These are phyloP conservation scores for Callocephalon fimbriatum DNA, from an alignment of 2,113 vertebrate species.

Conservation along the genomic window DNA sequence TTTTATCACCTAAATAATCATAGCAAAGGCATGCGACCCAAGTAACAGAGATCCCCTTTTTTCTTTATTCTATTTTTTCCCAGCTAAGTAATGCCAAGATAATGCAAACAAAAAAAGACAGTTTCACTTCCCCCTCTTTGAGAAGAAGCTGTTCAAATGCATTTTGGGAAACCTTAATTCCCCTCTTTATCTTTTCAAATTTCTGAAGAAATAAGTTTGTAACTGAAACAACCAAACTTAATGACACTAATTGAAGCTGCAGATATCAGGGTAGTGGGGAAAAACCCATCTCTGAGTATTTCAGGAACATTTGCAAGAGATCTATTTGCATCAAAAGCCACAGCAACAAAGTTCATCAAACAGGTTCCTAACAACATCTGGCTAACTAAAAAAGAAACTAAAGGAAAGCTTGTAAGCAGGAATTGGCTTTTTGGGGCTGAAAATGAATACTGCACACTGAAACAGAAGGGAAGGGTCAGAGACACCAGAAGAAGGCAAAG, in stretches of 20 bases:
- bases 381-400: background rate
- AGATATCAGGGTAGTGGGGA: background rate
- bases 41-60: background rate
- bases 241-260: background rate
- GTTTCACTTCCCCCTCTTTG: background rate
- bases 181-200: background rate
- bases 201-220: background rate
- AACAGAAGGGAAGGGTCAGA: background rate
- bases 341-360: background rate
- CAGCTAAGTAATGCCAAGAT: background rate
- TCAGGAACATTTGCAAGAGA: background rate
- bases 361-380: background rate
- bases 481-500: background rate
- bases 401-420: background rate
- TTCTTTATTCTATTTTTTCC: background rate
- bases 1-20: background rate
- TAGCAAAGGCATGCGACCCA: background rate
- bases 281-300: background rate
- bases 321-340: background rate
- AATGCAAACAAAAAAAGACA: background rate
- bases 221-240: background rate
- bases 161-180: background rate
- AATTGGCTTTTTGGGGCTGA: background rate
- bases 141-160: background rate
- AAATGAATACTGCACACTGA: background rate